Conservation (phyloP, 2,888 invertebrate species). For the Epinotia demarniana region DNA sequence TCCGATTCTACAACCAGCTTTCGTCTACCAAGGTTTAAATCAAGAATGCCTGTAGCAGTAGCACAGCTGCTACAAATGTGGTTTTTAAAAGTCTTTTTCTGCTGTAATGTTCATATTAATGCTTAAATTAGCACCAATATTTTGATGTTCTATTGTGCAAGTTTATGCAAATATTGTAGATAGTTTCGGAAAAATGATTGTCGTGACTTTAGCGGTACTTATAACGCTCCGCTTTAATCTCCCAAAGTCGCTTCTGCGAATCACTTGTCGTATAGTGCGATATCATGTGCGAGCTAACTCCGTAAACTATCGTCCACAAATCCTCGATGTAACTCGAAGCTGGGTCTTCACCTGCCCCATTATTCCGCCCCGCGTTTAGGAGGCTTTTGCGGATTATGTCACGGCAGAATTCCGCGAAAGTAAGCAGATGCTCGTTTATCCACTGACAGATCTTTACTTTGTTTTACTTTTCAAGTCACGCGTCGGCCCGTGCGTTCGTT, state of each 20-base stretch:
- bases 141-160: background rate
- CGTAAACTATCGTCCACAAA: conserved; percentile 51
- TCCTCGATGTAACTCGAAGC: conserved; percentile 51
- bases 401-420: conserved; percentile 56
- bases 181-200: background rate
- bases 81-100: background rate
- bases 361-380: conserved; percentile 59
- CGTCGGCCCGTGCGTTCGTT: conserved; percentile 48
- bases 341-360: conserved; percentile 61
- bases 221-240: conserved; percentile 25
- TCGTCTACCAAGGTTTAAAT: background rate
- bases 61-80: background rate
- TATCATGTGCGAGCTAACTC: conserved; percentile 43
- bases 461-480: conserved; percentile 62
- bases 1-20: background rate
- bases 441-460: conserved; percentile 60
- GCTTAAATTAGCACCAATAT: background rate
- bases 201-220: conserved; percentile 7
- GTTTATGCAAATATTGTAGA: background rate
- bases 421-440: conserved; percentile 64
- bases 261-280: conserved; percentile 41
- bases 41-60: background rate
- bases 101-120: no score
- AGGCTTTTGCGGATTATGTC: conserved; percentile 64
- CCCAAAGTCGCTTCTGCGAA: conserved; percentile 33